Evolutionary conservation across 2,888 invertebrate genomes (phyloP), one percentile per base, ranked within the genome.

Genomic region (Entomobrya proxima): DNA sequence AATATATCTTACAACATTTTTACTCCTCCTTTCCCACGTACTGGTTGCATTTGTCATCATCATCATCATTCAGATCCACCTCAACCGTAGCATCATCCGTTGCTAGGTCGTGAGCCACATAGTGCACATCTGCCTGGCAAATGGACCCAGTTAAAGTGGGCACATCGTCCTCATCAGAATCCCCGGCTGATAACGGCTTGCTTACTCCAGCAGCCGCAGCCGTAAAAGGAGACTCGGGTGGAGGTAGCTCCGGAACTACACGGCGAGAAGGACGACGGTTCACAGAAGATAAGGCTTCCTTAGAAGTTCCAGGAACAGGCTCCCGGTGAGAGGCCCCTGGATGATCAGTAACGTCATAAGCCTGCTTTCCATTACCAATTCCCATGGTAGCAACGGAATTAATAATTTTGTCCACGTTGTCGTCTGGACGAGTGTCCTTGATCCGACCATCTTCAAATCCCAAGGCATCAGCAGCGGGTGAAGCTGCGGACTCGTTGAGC

Each of bases 91-190:
- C 67, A 13, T 37, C 67, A 2, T 24, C 37, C 47, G 5, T 47
- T 24, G 67, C 40, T 24, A 40, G 2, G 13, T 67, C 67, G 15
- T 67, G 24, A 21, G 67, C 40, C 21, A 67, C 44, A 11, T 11
- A 24, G 40, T 67, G 67, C 21, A 67, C 44, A 24, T 67, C 67
- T 13, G 67, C 67, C 24, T 67, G 67, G 24, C 67, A 67, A 24
- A 67, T 40, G 18, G 67, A 67, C 1, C 40, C 67, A 1, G 67
- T 67, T 32, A 67, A 67, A 11, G 40, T 67, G 6, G 67, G 67
- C 1, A 32, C 27, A 40, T 67, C 67, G 13, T 67, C n/a, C n/a
- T n/a, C 67, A 67, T 67, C 67, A 2, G 67, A 67, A 40, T 40
- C 67, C 21, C 21, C 40, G n/a, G 24, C 37, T 24, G 67, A 67